Evolutionary conservation across 2,888 invertebrate genomes (phyloP).

Genomic region (Apamea crenata): DNA sequence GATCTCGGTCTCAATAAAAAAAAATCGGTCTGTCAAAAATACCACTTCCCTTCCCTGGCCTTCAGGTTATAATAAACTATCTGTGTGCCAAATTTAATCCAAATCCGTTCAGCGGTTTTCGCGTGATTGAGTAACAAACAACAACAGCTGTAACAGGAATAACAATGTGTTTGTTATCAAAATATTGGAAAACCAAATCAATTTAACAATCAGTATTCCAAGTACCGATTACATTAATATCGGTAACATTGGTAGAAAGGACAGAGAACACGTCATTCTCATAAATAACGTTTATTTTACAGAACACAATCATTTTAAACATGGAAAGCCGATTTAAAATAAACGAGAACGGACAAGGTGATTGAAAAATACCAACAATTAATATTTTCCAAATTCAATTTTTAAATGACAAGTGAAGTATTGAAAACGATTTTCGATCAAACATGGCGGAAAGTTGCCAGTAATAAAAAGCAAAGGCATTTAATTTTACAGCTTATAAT

Average conservation of each 20-base stretch:
- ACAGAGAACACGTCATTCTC: constrained; percentile 35
- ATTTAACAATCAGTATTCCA: constrained; percentile 40
- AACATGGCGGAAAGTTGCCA: constrained; percentile 58
- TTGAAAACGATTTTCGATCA: constrained; percentile 46
- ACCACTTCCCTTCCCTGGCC: too few species aligned
- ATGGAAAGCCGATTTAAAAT: constrained; percentile 53
- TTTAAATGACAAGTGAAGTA: constrained; percentile 57
- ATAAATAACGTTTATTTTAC: constrained; percentile 55
- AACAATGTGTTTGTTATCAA: constrained; percentile 35
- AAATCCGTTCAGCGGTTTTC: neutral
- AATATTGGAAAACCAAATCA: constrained; percentile 43
- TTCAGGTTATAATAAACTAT: neutral
- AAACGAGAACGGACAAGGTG: constrained; percentile 25
- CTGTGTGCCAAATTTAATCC: neutral
- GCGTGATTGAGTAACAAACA: neutral
- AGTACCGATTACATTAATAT: constrained; percentile 28
- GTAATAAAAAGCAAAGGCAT: constrained; percentile 69
- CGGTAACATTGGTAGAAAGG: constrained; percentile 31
- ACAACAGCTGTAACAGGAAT: constrained; percentile 9
- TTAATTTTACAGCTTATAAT: constrained; percentile 69
- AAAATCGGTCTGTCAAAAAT: too few species aligned
- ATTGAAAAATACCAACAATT: constrained; percentile 49
- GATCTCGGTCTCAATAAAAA: too few species aligned
- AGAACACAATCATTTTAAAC: constrained; percentile 46
- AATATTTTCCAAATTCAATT: constrained; percentile 51